Evolutionary conservation across 2,888 invertebrate species (phyloP), one percentile per base, ranked within the genome.

Genomic region (Aplocera efformata): DNA sequence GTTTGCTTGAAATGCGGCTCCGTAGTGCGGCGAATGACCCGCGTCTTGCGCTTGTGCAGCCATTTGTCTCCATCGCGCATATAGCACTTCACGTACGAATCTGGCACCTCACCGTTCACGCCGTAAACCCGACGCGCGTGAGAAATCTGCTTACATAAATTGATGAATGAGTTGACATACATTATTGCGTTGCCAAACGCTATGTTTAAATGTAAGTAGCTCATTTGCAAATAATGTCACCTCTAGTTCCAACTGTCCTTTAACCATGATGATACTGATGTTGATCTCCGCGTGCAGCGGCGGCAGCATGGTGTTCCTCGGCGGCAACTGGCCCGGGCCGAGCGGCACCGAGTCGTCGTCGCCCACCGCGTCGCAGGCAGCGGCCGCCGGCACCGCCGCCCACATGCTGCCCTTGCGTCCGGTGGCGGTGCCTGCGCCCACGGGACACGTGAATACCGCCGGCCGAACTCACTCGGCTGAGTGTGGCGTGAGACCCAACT

Each of bases 61-160:
- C 96, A 93, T 54, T 95, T 93, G 53, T 96, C 96, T 11, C 95
- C 95, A 69, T 97, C 96, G 42, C 96, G 93, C 44, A 97, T 89
- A 73, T 97, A 97, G 54, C 96, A 97, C 83, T 98, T 97, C 36
- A 97, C 96, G 84, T 98, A 98, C 10, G 97, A 97, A 74, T 98
- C 97, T 71, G 93, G 90, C 34, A 93, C 92, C 62, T 94, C 94
- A 43, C 91, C 90, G 63, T 93, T 92, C 39, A 92, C 91, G 36
- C 88, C 88, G 54, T 86, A 84, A 42, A 84, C 86, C 36, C 85
- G 80, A 37, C 86, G 85, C 10, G 84, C 86, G 51, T 83, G 83
- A 22, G 85, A 84, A 41, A 88, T 80, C 88, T 88, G 48, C 9
- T 32, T 29, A 24, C 5, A 25, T 29, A 4, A n/a, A 30, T 10